These are phyloP conservation scores for Brenthis ino DNA, from an alignment of 2,888 invertebrate species.

Conservation along the genomic window DNA sequence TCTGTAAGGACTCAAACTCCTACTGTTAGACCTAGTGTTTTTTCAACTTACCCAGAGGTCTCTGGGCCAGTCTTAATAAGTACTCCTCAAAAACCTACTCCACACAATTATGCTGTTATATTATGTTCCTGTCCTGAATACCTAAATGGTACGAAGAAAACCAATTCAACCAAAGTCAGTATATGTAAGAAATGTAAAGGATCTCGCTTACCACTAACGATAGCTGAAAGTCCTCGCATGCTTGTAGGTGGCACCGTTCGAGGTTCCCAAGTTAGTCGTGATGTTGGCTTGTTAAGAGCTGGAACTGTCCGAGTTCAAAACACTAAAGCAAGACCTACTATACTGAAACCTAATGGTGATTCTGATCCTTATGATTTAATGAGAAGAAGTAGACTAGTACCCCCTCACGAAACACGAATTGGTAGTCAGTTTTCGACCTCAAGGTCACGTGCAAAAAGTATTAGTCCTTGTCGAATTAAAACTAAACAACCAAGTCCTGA, in stretches of 20 bases:
- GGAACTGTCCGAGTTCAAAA: conserved; percentile 85
- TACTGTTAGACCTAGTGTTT: conserved; percentile 74
- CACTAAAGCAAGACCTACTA: conserved; percentile 84
- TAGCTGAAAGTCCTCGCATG: conserved; percentile 81
- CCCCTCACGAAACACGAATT: conserved; percentile 82
- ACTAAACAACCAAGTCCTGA: conserved; percentile 77
- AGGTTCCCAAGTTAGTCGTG: conserved; percentile 74
- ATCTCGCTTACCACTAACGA: conserved; percentile 87
- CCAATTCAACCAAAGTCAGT: conserved; percentile 87
- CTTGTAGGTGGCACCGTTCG: conserved; percentile 84
- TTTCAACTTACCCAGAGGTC: conserved; percentile 74
- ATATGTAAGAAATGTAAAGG: conserved; percentile 93
- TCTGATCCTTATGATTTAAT: conserved; percentile 91
- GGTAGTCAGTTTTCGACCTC: conserved; percentile 78
- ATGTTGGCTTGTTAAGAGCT: conserved; percentile 77
- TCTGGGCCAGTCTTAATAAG: conserved; percentile 76
- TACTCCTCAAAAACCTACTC: conserved; percentile 80
- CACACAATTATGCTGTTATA: conserved; percentile 86
- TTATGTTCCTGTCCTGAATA: conserved; percentile 92
- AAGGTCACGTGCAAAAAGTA: conserved; percentile 79
- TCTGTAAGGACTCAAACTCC: conserved; percentile 84
- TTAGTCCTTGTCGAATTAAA: conserved; percentile 81
- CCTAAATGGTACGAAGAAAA: conserved; percentile 88
- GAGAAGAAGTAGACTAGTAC: conserved; percentile 88
- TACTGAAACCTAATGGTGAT: conserved; percentile 83